These are phyloP conservation scores for Erithacus rubecula DNA, from an alignment of 2,797 vertebrate genomes.

Conservation along the genomic window DNA sequence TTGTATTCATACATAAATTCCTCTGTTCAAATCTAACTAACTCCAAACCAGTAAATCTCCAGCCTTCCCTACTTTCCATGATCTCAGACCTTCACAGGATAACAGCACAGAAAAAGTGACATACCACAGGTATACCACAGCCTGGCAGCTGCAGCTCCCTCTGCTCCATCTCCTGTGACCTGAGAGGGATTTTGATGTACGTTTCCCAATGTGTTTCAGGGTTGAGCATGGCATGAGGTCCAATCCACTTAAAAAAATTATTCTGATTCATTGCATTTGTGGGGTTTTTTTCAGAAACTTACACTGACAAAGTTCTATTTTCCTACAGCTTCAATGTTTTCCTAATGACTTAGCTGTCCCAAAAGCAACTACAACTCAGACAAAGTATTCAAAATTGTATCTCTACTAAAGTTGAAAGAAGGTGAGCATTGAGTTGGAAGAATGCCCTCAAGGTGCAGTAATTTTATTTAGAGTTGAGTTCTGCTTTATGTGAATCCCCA, in stretches of 20 bases:
- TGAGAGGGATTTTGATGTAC: not conserved
- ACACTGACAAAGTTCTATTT: not conserved
- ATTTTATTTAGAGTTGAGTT: not conserved
- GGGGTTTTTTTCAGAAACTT: fast-evolving
- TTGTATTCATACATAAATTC: not conserved
- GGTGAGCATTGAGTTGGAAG: not conserved
- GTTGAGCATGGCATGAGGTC: not conserved
- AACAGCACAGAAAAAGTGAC: not conserved
- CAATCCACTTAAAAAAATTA: not conserved
- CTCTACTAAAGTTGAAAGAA: not conserved
- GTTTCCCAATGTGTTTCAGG: not conserved
- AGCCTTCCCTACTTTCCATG: not conserved
- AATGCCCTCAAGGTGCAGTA: not conserved
- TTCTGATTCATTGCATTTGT: not conserved
- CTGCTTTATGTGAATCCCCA: not conserved
- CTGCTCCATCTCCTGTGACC: not conserved
- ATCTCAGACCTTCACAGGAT: not conserved
- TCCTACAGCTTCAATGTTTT: not conserved
- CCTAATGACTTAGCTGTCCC: not conserved
- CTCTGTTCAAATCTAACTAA: not conserved
- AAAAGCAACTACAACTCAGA: not conserved
- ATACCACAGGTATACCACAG: not conserved
- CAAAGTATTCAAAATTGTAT: not conserved
- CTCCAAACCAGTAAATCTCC: not conserved
- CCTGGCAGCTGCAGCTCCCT: not conserved